Base-by-base conservation (phyloP, 2,888 invertebrate species). In the Lobophora halterata region DNA sequence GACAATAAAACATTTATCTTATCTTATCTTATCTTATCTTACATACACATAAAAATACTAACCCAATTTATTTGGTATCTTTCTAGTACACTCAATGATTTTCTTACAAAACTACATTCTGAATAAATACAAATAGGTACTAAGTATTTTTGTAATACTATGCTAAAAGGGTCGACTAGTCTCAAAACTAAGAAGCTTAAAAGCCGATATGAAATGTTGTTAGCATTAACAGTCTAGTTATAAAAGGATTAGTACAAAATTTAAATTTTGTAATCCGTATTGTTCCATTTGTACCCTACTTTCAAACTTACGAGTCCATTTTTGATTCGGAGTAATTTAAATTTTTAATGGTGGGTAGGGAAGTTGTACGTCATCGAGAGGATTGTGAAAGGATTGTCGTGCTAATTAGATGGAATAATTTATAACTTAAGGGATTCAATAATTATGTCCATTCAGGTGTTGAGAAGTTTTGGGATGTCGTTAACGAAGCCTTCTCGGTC, bases 321-420 rank as follows among this genome's bases (percentile, higher is more conserved):
- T 43, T 37, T 39, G 14, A 46, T 35, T 41, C 21, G 6, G 10
- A 42, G 33, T 47, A 27, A 47, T 49, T 47, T 47, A 7, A 49
- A 53, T 47, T 47, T 53, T 53, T 49, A 51, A 51, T 47, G 25
- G 35, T 38, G 35, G 66, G 60, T 67, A 70, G 46, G 42, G 56
- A 59, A 57, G 52, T 45, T 49, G 41, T 25, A 30, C 34, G 49
- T 61, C 58, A 65, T 62, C 56, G 69, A 60, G 50, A 46, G 54
- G 53, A 58, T 47, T 55, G 46, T 55, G 55, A 51, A 58, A 58
- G 60, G 57, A 68, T 71, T 71, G 65, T 71, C 71, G 65, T 65
- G 70, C 61, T 65, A 75, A 75, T 75, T 70, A 65, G 61, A 47
- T 46, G 36, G 65, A 65, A 49, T 52, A 46, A 46, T 46, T 49